phyloP scores from a whole-genome alignment of 2,113 vertebrate genomes.

The Phrynosoma platyrhinos region DNA sequence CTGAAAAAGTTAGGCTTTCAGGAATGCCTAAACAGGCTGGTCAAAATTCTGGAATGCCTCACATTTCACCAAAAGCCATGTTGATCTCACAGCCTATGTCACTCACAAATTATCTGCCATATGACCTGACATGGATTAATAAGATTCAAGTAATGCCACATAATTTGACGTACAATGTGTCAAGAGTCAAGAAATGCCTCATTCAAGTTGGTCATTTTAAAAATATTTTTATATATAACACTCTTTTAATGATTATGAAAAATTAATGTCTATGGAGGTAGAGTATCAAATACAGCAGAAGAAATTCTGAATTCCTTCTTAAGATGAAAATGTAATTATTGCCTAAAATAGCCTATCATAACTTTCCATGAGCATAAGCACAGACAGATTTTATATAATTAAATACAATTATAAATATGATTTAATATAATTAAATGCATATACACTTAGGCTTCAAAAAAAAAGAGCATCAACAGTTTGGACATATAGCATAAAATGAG shows the following conservation, averaged over 20 bases:
- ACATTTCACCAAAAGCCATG: not conserved
- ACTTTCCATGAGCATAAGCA: not conserved
- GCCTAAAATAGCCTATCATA: not conserved
- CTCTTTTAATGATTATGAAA: not conserved
- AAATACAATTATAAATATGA: too few species aligned
- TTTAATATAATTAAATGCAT: too few species aligned
- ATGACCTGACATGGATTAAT: not conserved
- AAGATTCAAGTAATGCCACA: not conserved
- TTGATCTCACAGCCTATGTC: not conserved
- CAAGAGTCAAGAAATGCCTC: too few species aligned
- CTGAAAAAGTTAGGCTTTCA: not conserved
- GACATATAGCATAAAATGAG: not conserved
- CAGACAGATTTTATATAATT: too few species aligned
- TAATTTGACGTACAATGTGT: not conserved
- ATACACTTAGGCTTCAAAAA: not conserved
- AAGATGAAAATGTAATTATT: not conserved
- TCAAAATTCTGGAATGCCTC: not conserved
- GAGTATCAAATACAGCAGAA: not conserved
- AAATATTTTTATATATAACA: not conserved
- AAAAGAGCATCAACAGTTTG: not conserved
- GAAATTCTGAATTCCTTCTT: not conserved
- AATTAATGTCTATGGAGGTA: not conserved
- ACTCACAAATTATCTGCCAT: not conserved
- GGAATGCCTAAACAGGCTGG: not conserved
- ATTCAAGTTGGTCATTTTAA: not conserved